These are phyloP conservation scores for Ecliptopera silaceata DNA, from an alignment of 2,888 invertebrate species.

Conservation along the genomic window DNA sequence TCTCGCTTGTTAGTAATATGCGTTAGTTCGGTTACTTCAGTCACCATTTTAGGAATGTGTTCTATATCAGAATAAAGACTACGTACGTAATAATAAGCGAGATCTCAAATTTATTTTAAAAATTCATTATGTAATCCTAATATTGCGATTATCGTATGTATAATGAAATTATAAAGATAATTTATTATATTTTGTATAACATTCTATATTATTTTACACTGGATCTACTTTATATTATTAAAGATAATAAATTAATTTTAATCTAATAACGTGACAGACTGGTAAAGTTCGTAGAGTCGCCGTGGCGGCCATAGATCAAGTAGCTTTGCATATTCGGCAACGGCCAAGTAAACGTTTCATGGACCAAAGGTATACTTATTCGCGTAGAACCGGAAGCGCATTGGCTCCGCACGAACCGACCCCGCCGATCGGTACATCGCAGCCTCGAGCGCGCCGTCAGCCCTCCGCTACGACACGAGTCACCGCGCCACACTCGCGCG, in stretches of 20 bases:
- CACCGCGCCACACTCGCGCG: slow-evolving; percentile 38
- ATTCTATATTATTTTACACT: slow-evolving; percentile 82
- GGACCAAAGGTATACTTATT: slow-evolving; percentile 83
- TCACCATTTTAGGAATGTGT: slow-evolving; percentile 78
- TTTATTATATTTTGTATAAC: slow-evolving; percentile 83
- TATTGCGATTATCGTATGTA: slow-evolving; percentile 78
- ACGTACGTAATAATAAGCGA: slow-evolving; percentile 82
- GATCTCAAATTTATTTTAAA: slow-evolving; percentile 82
- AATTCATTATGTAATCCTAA: slow-evolving; percentile 79
- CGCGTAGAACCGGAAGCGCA: slow-evolving; percentile 82
- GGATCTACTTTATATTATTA: slow-evolving; percentile 80
- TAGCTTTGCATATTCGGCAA: slow-evolving; percentile 83
- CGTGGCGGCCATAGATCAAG: slow-evolving; percentile 81
- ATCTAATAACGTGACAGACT: slow-evolving; percentile 83
- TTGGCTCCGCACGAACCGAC: slow-evolving; percentile 81
- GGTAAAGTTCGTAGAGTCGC: slow-evolving; percentile 83
- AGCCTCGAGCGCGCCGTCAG: slow-evolving; percentile 67
- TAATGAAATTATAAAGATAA: slow-evolving; percentile 76
- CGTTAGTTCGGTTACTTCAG: slow-evolving; percentile 75
- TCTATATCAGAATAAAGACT: slow-evolving; percentile 82
- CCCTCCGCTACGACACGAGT: slow-evolving; percentile 65
- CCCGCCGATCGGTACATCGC: slow-evolving; percentile 70
- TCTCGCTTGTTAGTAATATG: slow-evolving; percentile 76
- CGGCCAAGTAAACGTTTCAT: slow-evolving; percentile 80
- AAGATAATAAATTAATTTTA: slow-evolving; percentile 82